Percentiles rank a stretch among this genome's conserved stretches.
Conservation (phyloP, 2,113 vertebrate genomes). For the Takifugu bimaculatus region DNA sequence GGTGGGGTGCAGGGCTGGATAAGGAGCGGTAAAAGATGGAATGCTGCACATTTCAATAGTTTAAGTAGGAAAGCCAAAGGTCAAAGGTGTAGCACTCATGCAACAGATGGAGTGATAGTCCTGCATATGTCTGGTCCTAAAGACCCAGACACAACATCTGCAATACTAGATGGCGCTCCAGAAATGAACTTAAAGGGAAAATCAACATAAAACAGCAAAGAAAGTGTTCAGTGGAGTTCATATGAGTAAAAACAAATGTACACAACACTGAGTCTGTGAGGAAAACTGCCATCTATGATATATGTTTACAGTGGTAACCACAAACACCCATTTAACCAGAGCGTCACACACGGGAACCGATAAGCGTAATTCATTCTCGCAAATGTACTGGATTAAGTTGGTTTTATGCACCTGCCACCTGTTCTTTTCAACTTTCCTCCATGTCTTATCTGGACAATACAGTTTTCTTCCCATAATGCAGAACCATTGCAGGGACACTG, state of each 20-base stretch:
- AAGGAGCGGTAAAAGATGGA: conserved; percentile 8
- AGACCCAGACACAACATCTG: background rate
- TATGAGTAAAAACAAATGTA: too few relatives aligned
- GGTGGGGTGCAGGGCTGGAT: conserved; percentile 1
- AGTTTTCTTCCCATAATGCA: too few relatives aligned
- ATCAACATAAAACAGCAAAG: too few relatives aligned
- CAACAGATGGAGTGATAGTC: conserved; percentile 1
- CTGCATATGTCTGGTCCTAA: background rate
- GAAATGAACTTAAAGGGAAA: too few relatives aligned
- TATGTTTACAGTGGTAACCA: background rate
- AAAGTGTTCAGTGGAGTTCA: too few relatives aligned
- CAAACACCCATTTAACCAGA: background rate
- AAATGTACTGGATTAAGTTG: too few relatives aligned
- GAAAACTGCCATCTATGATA: too few relatives aligned
- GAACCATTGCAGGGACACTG: too few relatives aligned
- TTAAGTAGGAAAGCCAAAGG: background rate
- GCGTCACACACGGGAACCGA: background rate
- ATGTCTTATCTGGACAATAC: too few relatives aligned
- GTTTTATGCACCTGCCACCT: background rate
- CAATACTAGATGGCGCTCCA: too few relatives aligned
- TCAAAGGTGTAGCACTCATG: background rate
- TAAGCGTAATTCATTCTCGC: background rate
- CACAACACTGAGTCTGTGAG: too few relatives aligned
- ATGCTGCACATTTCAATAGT: conserved; percentile 5
- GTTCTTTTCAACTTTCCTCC: conserved; percentile 16